Base-by-base conservation (phyloP, 2,797 vertebrate species). In the Myripristis murdjan region DNA sequence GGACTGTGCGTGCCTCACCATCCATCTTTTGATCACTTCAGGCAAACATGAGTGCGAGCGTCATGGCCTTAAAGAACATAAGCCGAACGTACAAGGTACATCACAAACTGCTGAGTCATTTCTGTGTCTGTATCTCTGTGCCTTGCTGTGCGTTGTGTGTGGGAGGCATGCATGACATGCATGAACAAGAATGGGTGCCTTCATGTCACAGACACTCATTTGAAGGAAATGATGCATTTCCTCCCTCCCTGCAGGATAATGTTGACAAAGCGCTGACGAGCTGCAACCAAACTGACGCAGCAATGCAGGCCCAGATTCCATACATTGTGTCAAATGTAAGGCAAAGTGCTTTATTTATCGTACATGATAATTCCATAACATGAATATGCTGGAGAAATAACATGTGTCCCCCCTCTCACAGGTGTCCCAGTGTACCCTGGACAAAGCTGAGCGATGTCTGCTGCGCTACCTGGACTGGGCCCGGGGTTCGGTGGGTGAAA, bases 301-400 rank as follows among this genome's bases (percentile, higher is more conserved):
- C 44, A 6, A 46, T 79, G 28, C 26, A 46, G 2, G 7, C 6
- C 20, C 66, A 63, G 15, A 43, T 70, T 44, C 70, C 66, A 20
- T 26, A 41, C 22, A 58, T 64, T n/a, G 47, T 70, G 24, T 22
- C 41, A 41, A 71, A 82, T 4, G 79, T 82, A 60, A 63, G 79
- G 59, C 20, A 44, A 28, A 26, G 10, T 28, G 20, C 35, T 37
- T 12, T 37, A 11, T 12, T 37, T 37, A 37, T 37, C 37, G 2
- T 37, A 7, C 28, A 6, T 20, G 1, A 33, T 10, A 12, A 33
- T 33, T 33, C 8, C 6, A 33, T 6, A 33, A 33, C 33, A 51
- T 52, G 2, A 41, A 24, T 44, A n/a, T 44, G 15, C 41, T 7
- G 35, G n/a, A 44, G 41, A 5, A 44, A n/a, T 44, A n/a, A 3